Conservation (phyloP, 2,113 vertebrate genomes). For the Stegastes partitus region DNA sequence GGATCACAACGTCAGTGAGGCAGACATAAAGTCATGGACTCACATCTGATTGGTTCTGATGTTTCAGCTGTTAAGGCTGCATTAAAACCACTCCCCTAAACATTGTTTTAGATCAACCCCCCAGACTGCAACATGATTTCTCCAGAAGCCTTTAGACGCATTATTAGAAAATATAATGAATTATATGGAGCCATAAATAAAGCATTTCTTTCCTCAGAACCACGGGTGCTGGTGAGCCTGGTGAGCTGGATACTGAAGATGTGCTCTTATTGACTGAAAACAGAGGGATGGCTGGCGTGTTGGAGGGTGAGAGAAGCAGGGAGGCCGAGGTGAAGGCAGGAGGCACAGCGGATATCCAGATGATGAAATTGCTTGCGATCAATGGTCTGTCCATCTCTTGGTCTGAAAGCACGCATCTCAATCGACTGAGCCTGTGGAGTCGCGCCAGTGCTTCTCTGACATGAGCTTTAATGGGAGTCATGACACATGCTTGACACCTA, state of each 20-base stretch:
- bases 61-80: too few relatives aligned
- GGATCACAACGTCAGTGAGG: too few relatives aligned
- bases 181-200: background rate
- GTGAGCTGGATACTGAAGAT: background rate
- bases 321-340: background rate
- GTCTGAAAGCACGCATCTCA: background rate
- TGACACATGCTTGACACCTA: conserved; percentile 10
- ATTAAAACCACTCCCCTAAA: too few relatives aligned
- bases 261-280: conserved; percentile 37
- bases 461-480: conserved; percentile 13
- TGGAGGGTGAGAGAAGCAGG: conserved; percentile 10
- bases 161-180: background rate
- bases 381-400: background rate
- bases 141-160: background rate
- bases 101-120: too few relatives aligned
- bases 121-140: background rate
- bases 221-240: background rate
- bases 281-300: conserved; percentile 5
- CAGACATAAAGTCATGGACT: too few relatives aligned
- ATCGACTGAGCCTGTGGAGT: conserved; percentile 10
- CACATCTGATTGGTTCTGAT: too few relatives aligned
- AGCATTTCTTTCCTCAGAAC: conserved; percentile 1
- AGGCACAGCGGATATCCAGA: conserved; percentile 18
- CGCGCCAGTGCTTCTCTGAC: background rate
- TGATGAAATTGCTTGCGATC: conserved; percentile 34